Percentiles rank a stretch among this genome's conserved stretches.
These are phyloP conservation scores for Eupsilia transversa DNA, from an alignment of 2,888 invertebrate genomes.

Conservation along the genomic window DNA sequence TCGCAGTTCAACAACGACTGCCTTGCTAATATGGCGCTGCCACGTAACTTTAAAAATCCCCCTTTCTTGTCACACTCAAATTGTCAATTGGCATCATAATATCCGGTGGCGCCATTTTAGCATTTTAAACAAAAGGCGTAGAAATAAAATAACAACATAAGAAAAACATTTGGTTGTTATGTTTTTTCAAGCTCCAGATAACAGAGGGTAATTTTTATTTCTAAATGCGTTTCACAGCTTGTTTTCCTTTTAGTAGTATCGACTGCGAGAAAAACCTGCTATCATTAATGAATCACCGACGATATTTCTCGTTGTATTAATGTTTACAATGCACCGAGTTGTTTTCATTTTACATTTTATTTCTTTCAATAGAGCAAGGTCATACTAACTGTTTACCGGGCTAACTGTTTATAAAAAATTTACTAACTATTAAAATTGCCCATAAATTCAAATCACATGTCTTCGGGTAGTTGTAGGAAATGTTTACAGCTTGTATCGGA, in stretches of 20 bases:
- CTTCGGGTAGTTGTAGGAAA: too few relatives aligned
- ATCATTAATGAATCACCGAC: background rate
- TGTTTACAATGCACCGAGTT: background rate
- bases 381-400: too few relatives aligned
- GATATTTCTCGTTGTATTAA: background rate
- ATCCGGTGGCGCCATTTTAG: background rate
- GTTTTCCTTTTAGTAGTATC: background rate
- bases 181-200: background rate
- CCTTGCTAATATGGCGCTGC: background rate
- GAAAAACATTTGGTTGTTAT: too few relatives aligned
- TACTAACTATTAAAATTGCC: too few relatives aligned
- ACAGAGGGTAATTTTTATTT: background rate
- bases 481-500: too few relatives aligned
- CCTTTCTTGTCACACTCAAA: too few relatives aligned
- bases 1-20: background rate
- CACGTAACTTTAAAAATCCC: background rate
- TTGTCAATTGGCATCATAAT: too few relatives aligned
- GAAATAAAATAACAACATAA: too few relatives aligned
- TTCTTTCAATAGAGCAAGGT: background rate
- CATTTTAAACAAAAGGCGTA: background rate
- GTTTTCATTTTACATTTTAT: background rate
- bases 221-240: background rate
- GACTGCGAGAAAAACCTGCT: too few relatives aligned
- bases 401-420: too few relatives aligned
- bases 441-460: too few relatives aligned